Evolutionary conservation across 2,113 vertebrate species (phyloP).

Genomic region (Empidonax alnorum): DNA sequence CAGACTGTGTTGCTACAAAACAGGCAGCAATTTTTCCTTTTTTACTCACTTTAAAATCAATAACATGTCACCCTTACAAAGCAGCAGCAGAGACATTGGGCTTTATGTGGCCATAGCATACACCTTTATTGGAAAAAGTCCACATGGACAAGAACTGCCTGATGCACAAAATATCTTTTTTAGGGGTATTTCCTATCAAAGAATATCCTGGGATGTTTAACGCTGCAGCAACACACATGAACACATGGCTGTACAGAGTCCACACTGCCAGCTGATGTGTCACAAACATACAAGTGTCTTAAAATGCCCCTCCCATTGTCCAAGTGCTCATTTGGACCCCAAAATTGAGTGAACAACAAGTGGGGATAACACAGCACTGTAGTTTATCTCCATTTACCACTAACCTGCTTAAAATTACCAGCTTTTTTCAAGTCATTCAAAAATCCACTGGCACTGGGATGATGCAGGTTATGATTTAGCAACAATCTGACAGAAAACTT

Average conservation of each 20-base stretch:
- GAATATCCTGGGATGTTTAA: neutral
- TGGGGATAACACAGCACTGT: neutral
- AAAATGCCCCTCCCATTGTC: accelerated
- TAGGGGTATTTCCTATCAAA: neutral
- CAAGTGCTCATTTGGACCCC: neutral
- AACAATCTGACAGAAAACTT: neutral
- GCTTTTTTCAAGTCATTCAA: neutral
- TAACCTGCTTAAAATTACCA: neutral
- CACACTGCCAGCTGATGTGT: accelerated
- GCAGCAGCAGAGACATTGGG: neutral
- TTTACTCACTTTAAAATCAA: slow-evolving; percentile 48
- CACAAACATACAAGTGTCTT: neutral
- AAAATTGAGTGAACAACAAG: neutral
- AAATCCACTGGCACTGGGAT: neutral
- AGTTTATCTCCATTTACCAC: neutral
- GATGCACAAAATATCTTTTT: neutral
- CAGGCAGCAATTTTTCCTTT: neutral
- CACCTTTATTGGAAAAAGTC: neutral
- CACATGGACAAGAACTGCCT: neutral
- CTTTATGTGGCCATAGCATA: neutral
- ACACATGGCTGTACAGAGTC: neutral
- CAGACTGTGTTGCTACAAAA: neutral
- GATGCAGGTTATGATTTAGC: neutral
- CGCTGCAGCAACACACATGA: neutral
- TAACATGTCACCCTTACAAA: slow-evolving; percentile 4